Conservation (phyloP, 1,140 invertebrate species). For the Acyrthosiphon pisum region DNA sequence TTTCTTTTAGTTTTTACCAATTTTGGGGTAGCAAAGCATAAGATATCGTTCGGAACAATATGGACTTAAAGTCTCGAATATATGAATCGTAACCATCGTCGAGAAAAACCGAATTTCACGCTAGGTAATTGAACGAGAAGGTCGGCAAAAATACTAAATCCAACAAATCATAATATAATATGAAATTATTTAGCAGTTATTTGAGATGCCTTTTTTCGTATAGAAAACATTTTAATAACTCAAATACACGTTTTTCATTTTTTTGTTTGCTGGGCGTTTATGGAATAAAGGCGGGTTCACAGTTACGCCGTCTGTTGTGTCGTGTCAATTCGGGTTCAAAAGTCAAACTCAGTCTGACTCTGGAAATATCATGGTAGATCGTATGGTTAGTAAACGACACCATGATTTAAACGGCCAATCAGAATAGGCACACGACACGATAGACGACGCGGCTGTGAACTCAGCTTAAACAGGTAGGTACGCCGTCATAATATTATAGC, state of each 20-base stretch:
- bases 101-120: not conserved
- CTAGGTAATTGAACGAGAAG: not conserved
- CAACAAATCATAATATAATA: not conserved
- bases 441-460: not conserved
- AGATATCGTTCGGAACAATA: not conserved
- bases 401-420: no score
- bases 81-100: not conserved
- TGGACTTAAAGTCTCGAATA: not conserved
- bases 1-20: not conserved
- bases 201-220: not conserved
- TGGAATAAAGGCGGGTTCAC: no score
- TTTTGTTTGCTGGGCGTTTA: not conserved
- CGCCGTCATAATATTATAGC: not conserved
- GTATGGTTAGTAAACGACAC: no score
- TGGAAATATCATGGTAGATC: not conserved
- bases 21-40: not conserved
- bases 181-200: not conserved
- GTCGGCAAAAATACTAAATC: not conserved
- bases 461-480: not conserved
- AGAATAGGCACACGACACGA: not conserved
- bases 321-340: not conserved
- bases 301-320: not conserved
- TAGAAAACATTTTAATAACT: no score
- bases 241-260: not conserved
- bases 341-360: not conserved